Percentiles rank a stretch among this genome's conserved stretches.
Conservation (phyloP, 1,140 invertebrate genomes). For the Danaus melanippus region DNA sequence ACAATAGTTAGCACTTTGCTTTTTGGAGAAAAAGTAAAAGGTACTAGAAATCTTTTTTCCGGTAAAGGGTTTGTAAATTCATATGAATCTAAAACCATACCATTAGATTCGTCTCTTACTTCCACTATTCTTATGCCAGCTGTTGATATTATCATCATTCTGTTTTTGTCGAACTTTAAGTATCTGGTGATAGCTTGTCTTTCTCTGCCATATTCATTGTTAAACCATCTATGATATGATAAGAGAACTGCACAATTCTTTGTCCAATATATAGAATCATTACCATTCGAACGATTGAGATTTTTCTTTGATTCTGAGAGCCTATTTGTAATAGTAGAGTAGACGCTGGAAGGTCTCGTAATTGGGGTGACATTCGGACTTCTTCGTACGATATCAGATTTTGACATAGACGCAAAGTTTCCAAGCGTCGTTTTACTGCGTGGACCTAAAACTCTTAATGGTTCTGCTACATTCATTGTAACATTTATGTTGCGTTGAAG, state of each 20-base stretch:
- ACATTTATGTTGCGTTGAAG: slow-evolving; percentile 69
- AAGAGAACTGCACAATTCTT: slow-evolving; percentile 79
- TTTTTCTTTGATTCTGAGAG: slow-evolving; percentile 66
- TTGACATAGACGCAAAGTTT: slow-evolving; percentile 66
- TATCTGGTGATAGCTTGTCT: slow-evolving; percentile 72
- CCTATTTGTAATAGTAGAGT: slow-evolving; percentile 61
- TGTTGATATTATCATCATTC: slow-evolving; percentile 75
- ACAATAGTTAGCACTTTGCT: slow-evolving; percentile 68
- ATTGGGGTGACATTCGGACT: slow-evolving; percentile 69
- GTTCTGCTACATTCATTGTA: slow-evolving; percentile 68
- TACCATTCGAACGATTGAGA: slow-evolving; percentile 55
- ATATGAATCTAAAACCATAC: slow-evolving; percentile 77
- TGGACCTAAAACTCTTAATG: slow-evolving; percentile 60
- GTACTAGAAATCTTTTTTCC: slow-evolving; percentile 74
- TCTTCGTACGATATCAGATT: slow-evolving; percentile 67
- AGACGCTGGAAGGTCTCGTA: slow-evolving; percentile 67
- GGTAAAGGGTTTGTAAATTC: slow-evolving; percentile 74
- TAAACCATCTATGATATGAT: slow-evolving; percentile 76
- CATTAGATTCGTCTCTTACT: slow-evolving; percentile 75
- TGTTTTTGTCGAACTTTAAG: slow-evolving; percentile 71
- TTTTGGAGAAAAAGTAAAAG: slow-evolving; percentile 66
- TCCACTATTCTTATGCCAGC: slow-evolving; percentile 80
- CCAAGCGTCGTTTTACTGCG: slow-evolving; percentile 71
- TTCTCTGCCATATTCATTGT: slow-evolving; percentile 68
- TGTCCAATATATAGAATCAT: slow-evolving; percentile 76